Conservation (phyloP, 2,888 invertebrate genomes). For the Heliconius aoede region DNA sequence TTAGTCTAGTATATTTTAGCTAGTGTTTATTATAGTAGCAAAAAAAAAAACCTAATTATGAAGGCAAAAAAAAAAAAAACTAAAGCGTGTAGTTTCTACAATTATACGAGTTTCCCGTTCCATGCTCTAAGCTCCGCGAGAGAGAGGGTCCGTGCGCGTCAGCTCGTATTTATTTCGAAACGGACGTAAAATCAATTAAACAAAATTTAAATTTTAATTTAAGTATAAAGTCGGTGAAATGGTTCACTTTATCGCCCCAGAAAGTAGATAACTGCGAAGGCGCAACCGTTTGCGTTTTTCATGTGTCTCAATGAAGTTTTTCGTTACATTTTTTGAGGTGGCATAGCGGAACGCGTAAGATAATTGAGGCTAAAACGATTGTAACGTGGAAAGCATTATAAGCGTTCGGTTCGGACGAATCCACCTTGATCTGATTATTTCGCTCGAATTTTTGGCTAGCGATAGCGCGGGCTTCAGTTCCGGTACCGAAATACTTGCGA, state of each 20-base stretch:
- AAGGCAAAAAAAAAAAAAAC: conserved; percentile 25
- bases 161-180: background rate
- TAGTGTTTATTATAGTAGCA: conserved; percentile 34
- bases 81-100: conserved; percentile 26
- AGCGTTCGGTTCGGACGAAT: conserved; percentile 41
- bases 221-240: conserved; percentile 6
- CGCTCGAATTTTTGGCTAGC: conserved; percentile 72
- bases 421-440: conserved; percentile 77
- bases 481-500: conserved; percentile 77
- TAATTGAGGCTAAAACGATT: conserved; percentile 50
- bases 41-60: conserved; percentile 40
- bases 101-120: conserved; percentile 30
- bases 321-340: conserved; percentile 28
- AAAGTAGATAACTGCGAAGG: conserved; percentile 15
- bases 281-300: conserved; percentile 33
- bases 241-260: conserved; percentile 11
- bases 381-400: conserved; percentile 50
- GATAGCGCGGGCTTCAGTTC: conserved; percentile 68
- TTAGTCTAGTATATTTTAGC: conserved; percentile 37
- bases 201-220: conserved; percentile 23
- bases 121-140: conserved; percentile 1
- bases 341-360: conserved; percentile 38
- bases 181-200: conserved; percentile 14
- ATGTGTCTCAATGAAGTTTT: conserved; percentile 31
- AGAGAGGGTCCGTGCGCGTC: conserved; percentile 4